These are phyloP conservation scores for Mycetomoellerius zeteki DNA, from an alignment of 1,140 invertebrate species.

Conservation along the genomic window DNA sequence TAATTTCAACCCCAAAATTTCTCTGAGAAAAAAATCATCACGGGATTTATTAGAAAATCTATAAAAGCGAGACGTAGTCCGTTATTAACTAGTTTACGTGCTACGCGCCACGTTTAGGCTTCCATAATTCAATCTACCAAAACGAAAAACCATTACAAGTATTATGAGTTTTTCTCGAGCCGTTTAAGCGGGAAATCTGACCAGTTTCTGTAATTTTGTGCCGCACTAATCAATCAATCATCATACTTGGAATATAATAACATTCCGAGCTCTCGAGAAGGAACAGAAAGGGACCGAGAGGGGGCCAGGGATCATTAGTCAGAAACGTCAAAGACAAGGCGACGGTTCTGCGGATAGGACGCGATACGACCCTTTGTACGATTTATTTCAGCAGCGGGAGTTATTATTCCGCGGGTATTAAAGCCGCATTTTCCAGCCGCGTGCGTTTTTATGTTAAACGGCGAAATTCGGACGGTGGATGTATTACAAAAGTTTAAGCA, in stretches of 20 bases:
- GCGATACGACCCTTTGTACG: conserved; percentile 31
- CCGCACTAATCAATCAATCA: conserved; percentile 78
- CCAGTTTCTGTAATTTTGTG: conserved; percentile 72
- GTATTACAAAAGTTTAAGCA: neutral
- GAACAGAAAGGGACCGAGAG: neutral
- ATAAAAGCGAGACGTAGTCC: neutral
- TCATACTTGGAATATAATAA: conserved; percentile 73
- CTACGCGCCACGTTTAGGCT: neutral
- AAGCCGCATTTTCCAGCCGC: conserved; percentile 47
- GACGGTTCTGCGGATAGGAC: conserved; percentile 30
- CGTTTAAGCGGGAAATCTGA: conserved; percentile 51
- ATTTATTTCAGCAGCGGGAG: conserved; percentile 51
- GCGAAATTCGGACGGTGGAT: conserved; percentile 11
- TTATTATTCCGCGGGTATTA: conserved; percentile 62
- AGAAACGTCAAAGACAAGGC: conserved; percentile 74
- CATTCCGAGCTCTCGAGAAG: conserved; percentile 19
- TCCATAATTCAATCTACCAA: conserved; percentile 8
- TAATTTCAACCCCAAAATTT: conserved; percentile 34
- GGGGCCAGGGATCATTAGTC: conserved; percentile 64
- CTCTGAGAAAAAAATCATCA: conserved; percentile 16
- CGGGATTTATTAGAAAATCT: conserved; percentile 21
- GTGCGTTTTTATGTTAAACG: conserved; percentile 44
- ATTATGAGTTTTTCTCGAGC: conserved; percentile 45
- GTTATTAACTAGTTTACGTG: neutral
- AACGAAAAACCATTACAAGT: conserved; percentile 45